Evolutionary conservation across 2,797 vertebrate genomes (phyloP), one percentile per base, ranked within the genome.

Genomic region (Onychomys torridus): DNA sequence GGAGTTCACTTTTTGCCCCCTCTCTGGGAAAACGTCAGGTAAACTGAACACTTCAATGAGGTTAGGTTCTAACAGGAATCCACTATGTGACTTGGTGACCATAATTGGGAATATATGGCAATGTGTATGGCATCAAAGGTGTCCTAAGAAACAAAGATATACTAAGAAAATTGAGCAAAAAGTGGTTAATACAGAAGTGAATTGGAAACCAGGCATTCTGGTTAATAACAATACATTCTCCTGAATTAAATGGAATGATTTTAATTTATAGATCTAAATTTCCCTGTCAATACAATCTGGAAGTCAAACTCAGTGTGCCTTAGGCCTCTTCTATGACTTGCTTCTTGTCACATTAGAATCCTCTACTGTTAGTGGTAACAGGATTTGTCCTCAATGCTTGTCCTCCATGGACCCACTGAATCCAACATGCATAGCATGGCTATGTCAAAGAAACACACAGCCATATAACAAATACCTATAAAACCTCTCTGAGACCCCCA

Each of bases 261-360:
- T 77, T 81, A 49, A 77, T 84, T 86, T 88, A 2, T 65, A 43
- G 46, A 10, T 3, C 6, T 73, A 37, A 88, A 43, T 76, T 84
- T 77, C 46, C 46, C 57, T 55, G 83, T 78, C 23, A 83, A 37
- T 87, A 69, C 52, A 93, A 81, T 77, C 14, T 49, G 4, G 0
- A 92, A 87, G 27, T 63, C 88, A 94, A 91, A 63, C 4, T 88
- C 55, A 92, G 61, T 65, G 49, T 73, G 17, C 6, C 29, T 90
- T 76, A 67, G 32, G 34, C 69, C 11, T 5, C 2, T 77, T 61
- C 55, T 63, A 6, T 71, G 76, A 69, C 52, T 93, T 29, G 79
- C 29, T 14, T 37, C 5, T 79, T n/a, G 83, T 34, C 8, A 34
- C 2, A 12, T 81, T 52, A n/a, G 49, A 92, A 52, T 79, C 43